Evolutionary conservation across 2,113 vertebrate species (phyloP).

Genomic region (Hippocampus guttulatus): DNA sequence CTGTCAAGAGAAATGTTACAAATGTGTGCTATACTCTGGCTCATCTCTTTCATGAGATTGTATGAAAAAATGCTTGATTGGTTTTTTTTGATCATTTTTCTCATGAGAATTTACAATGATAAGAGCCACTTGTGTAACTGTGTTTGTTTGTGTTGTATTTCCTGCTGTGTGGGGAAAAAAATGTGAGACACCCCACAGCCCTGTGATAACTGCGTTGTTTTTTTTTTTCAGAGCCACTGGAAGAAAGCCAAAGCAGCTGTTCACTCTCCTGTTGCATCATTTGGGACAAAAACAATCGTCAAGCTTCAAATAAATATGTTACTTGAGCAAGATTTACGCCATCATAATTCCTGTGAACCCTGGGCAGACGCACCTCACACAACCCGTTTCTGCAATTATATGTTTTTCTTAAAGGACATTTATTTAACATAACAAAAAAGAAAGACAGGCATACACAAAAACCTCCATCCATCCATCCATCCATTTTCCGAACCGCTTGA

Average conservation of each 20-base stretch:
- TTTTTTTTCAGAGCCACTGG: background rate
- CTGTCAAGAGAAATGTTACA: background rate
- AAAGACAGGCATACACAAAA: background rate
- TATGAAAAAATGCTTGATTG: background rate
- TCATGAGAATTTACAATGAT: background rate
- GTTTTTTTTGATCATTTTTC: background rate
- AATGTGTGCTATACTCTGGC: background rate
- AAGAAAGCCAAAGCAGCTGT: constrained; percentile 3
- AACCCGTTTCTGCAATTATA: background rate
- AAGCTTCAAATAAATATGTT: constrained; percentile 2
- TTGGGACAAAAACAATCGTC: background rate
- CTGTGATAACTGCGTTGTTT: background rate
- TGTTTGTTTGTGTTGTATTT: constrained; percentile 1
- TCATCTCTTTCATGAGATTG: background rate
- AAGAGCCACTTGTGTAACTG: background rate
- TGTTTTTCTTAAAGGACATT: background rate
- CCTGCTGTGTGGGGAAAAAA: background rate
- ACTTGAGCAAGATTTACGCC: background rate
- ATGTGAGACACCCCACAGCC: background rate
- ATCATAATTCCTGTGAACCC: background rate
- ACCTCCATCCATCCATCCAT: no score
- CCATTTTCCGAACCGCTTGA: no score
- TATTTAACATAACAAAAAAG: background rate
- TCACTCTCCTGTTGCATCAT: background rate
- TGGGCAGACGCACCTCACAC: background rate